Percentiles rank a stretch among this genome's conserved stretches.
Conservation (phyloP, 2,888 invertebrate genomes). For the Cantharis lateralis region DNA sequence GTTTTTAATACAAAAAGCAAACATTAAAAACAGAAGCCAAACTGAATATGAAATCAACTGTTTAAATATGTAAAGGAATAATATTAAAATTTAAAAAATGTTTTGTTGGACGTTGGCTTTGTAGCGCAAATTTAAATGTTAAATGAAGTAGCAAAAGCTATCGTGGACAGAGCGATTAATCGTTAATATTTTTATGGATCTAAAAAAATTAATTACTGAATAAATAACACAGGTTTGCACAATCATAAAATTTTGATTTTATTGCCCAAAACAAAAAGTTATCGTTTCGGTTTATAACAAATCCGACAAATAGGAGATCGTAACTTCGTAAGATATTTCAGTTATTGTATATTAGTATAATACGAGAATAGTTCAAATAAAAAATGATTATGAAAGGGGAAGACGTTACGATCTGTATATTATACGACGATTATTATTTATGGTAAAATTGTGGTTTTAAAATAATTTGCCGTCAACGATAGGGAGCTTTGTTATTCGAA, state of each 20-base stretch:
- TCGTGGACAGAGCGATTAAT: conserved; percentile 9
- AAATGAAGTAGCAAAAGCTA: conserved; percentile 15
- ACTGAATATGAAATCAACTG: background rate
- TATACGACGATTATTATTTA: background rate
- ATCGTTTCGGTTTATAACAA: background rate
- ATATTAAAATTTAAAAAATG: conserved; percentile 10
- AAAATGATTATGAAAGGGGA: background rate
- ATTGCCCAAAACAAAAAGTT: background rate
- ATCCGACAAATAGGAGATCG: background rate
- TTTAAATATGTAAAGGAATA: conserved; percentile 14
- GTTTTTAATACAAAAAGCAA: background rate
- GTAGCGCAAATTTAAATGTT: conserved; percentile 13
- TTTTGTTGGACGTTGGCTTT: conserved; percentile 9
- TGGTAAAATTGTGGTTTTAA: background rate
- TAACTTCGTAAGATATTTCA: background rate
- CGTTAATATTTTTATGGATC: background rate
- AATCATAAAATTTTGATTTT: background rate
- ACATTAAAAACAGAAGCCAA: background rate
- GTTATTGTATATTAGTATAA: background rate
- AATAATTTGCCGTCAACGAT: background rate
- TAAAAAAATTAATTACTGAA: background rate
- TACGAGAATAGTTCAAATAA: background rate
- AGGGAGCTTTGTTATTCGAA: background rate
- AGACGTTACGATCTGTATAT: background rate
- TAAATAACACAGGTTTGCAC: background rate